Evolutionary conservation across 1,140 invertebrate genomes (phyloP).

Genomic region (Nymphalis io): DNA sequence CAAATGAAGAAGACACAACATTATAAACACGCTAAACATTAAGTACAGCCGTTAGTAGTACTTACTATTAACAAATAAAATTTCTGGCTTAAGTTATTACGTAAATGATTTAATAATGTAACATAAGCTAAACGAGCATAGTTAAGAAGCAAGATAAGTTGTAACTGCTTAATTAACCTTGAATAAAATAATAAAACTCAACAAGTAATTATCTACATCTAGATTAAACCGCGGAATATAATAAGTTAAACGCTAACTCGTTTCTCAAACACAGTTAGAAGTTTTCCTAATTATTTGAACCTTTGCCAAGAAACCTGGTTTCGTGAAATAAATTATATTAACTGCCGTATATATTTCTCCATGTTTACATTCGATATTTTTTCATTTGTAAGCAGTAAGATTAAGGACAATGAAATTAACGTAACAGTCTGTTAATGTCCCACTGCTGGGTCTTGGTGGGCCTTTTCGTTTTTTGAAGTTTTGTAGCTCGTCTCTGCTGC

Average conservation of each 20-base stretch:
- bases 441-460: too few relatives aligned
- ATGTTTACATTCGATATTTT: not conserved
- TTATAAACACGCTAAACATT: too few relatives aligned
- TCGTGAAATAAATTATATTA: not conserved
- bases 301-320: not conserved
- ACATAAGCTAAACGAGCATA: too few relatives aligned
- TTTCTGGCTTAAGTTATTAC: too few relatives aligned
- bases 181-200: not conserved
- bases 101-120: too few relatives aligned
- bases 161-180: not conserved
- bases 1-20: too few relatives aligned
- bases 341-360: not conserved
- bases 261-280: not conserved
- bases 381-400: not conserved
- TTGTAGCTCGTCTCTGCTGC: too few relatives aligned
- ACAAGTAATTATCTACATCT: slow-evolving; percentile 1
- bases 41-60: too few relatives aligned
- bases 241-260: not conserved
- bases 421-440: too few relatives aligned
- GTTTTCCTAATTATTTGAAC: slow-evolving; percentile 15
- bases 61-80: too few relatives aligned
- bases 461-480: too few relatives aligned
- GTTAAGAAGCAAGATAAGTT: not conserved
- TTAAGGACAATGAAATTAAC: too few relatives aligned
- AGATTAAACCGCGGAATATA: slow-evolving; percentile 17